phyloP scores from a whole-genome alignment of 1,140 invertebrate genomes.

The Cydia pomonella region DNA sequence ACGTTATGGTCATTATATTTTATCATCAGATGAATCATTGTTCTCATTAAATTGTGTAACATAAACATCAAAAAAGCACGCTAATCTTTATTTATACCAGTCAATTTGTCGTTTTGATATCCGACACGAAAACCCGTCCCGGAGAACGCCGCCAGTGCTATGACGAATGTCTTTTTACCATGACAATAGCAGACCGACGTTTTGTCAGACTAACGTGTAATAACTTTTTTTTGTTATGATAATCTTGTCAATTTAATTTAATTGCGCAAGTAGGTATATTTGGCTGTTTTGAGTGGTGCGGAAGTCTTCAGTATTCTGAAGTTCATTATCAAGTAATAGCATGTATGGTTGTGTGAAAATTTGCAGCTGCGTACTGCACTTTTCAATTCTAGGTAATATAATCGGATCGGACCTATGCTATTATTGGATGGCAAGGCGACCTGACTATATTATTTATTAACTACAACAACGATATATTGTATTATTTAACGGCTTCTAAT shows the following conservation, averaged over 20 bases:
- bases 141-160: slow-evolving; percentile 43
- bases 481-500: slow-evolving; percentile 14
- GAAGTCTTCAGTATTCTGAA: slow-evolving; percentile 10
- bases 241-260: slow-evolving; percentile 47
- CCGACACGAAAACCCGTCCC: slow-evolving; percentile 45
- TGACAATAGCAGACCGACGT: slow-evolving; percentile 51
- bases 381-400: slow-evolving; percentile 5
- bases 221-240: slow-evolving; percentile 51
- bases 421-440: slow-evolving; percentile 8
- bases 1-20: slow-evolving; percentile 36
- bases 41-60: slow-evolving; percentile 23
- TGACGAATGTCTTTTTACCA: slow-evolving; percentile 58
- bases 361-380: neutral
- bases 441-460: slow-evolving; percentile 9
- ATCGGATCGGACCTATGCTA: neutral
- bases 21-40: slow-evolving; percentile 26
- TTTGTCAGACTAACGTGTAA: slow-evolving; percentile 49
- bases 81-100: slow-evolving; percentile 35
- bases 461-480: neutral
- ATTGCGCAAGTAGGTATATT: neutral
- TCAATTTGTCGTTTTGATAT: slow-evolving; percentile 36
- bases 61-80: neutral
- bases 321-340: neutral
- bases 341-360: neutral
- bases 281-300: slow-evolving; percentile 20